Percentiles rank a stretch among this genome's conserved stretches.
These are phyloP conservation scores for Mustelus asterias DNA, from an alignment of 2,113 vertebrate genomes.

Conservation along the genomic window DNA sequence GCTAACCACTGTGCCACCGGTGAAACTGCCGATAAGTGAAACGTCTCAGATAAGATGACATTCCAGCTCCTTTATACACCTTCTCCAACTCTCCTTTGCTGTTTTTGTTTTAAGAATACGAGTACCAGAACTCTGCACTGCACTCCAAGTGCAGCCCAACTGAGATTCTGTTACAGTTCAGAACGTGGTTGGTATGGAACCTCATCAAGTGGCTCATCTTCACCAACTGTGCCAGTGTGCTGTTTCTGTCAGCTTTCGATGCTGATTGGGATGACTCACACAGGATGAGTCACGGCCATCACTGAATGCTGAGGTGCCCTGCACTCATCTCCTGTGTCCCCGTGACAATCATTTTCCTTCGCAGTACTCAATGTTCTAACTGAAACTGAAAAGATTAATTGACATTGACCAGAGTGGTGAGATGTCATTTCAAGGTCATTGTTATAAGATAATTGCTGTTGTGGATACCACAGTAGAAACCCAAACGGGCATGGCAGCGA, in stretches of 20 bases:
- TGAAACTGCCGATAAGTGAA: too few species aligned
- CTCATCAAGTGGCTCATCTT: not conserved
- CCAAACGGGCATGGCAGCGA: not conserved
- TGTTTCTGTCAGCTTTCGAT: not conserved
- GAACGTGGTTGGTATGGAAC: not conserved
- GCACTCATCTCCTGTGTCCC: not conserved
- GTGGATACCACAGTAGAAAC: too few species aligned
- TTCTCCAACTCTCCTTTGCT: not conserved
- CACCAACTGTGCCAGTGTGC: not conserved
- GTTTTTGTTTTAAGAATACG: not conserved
- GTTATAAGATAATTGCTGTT: not conserved
- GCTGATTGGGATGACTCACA: not conserved
- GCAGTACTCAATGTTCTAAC: not conserved
- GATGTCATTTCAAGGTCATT: not conserved
- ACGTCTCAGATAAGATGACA: not conserved
- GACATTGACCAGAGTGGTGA: not conserved
- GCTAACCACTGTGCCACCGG: too few species aligned
- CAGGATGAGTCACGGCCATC: not conserved
- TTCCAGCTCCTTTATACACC: not conserved
- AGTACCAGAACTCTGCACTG: not conserved
- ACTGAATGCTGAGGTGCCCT: not conserved
- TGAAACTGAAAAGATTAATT: not conserved
- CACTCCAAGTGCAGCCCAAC: not conserved
- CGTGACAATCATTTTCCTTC: not conserved
- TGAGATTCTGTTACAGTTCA: not conserved